Evolutionary conservation across 92 coral and sea anemone genomes (phyloP).

Genomic region (Scolanthus callimorphus): DNA sequence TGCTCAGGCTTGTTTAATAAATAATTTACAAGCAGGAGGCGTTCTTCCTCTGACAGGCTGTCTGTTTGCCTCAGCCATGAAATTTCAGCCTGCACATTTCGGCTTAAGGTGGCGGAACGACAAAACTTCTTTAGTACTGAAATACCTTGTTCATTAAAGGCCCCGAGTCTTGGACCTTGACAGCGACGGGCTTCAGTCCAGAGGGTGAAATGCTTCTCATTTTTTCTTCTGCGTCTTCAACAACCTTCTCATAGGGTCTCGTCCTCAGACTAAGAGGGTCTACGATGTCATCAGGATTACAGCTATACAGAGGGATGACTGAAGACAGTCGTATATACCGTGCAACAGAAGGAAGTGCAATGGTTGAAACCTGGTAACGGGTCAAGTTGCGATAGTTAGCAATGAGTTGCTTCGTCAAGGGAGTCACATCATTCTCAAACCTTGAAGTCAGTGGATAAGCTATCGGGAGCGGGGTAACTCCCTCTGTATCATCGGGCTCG

Average conservation of each 20-base stretch:
- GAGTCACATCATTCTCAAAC: background rate
- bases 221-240: slow-evolving; percentile 16
- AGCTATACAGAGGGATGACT: slow-evolving; percentile 4
- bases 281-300: background rate
- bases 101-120: slow-evolving; percentile 1
- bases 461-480: no score
- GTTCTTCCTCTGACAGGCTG: background rate
- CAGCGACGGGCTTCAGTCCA: slow-evolving; percentile 12
- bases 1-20: slow-evolving; percentile 38
- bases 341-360: background rate
- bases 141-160: slow-evolving; percentile 29
- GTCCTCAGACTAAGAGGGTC: background rate
- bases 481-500: no score
- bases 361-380: background rate
- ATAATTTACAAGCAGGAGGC: background rate
- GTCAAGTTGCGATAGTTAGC: background rate
- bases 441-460: background rate
- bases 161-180: slow-evolving; percentile 26
- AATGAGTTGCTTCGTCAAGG: background rate
- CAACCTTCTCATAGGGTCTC: slow-evolving; percentile 18
- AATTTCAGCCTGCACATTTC: slow-evolving; percentile 26
- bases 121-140: slow-evolving; percentile 29
- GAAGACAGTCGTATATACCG: background rate
- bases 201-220: slow-evolving; percentile 5
- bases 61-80: slow-evolving; percentile 24